Evolutionary conservation across 1,140 invertebrate genomes (phyloP).

Genomic region (Psix sp.): DNA sequence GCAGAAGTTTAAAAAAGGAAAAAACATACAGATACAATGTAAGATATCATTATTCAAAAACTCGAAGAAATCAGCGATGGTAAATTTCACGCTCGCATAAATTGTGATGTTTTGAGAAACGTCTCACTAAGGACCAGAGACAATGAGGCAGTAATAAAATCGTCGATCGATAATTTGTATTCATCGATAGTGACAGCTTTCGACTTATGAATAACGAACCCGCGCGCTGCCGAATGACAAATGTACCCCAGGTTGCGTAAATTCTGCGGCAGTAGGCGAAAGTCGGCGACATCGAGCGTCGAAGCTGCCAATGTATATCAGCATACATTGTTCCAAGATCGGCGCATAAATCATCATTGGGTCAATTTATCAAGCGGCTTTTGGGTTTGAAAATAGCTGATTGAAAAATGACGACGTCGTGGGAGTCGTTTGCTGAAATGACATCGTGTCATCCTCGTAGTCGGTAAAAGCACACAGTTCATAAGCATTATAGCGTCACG

Average conservation of each 20-base stretch:
- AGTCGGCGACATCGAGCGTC: slow-evolving; percentile 25
- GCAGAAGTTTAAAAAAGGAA: no score
- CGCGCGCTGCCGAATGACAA: slow-evolving; percentile 58
- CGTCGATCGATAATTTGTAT: slow-evolving; percentile 60
- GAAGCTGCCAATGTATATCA: slow-evolving; percentile 35
- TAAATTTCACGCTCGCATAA: slow-evolving; percentile 51
- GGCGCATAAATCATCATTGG: slow-evolving; percentile 37
- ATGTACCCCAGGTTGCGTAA: slow-evolving; percentile 57
- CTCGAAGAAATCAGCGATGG: slow-evolving; percentile 37
- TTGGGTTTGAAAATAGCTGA: slow-evolving; percentile 1
- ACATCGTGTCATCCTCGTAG: slow-evolving; percentile 34
- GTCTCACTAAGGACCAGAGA: slow-evolving; percentile 36
- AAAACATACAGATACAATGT: no score
- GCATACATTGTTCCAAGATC: slow-evolving; percentile 31
- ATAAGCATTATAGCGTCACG: slow-evolving; percentile 21
- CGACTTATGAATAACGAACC: slow-evolving; percentile 62
- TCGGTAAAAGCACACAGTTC: slow-evolving; percentile 13
- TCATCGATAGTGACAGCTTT: slow-evolving; percentile 61
- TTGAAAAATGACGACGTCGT: slow-evolving; percentile 46
- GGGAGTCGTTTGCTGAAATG: slow-evolving; percentile 54
- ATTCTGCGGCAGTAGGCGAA: slow-evolving; percentile 52
- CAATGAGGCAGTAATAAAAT: slow-evolving; percentile 57
- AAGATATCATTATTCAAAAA: slow-evolving; percentile 37
- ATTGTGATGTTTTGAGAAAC: slow-evolving; percentile 54
- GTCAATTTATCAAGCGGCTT: slow-evolving; percentile 29